phyloP scores from a whole-genome alignment of 2,888 invertebrate species.

The Keiferia lycopersicella region DNA sequence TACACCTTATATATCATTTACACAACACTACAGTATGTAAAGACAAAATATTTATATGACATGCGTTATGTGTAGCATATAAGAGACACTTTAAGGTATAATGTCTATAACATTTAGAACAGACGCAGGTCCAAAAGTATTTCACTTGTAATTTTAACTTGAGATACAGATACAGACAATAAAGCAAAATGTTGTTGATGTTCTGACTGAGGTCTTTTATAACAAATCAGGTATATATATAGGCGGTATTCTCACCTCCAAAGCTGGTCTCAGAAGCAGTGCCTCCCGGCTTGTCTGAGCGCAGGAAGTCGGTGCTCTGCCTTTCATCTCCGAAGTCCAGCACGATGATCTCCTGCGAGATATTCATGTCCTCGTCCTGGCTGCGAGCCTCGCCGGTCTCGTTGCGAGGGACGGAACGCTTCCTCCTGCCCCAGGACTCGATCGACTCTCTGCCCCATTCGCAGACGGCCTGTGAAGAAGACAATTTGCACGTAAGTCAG shows the following conservation, averaged over 20 bases:
- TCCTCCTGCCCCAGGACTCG: conserved; percentile 95
- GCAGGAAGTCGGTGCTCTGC: conserved; percentile 89
- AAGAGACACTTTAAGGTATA: too few species aligned
- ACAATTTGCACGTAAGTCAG: background rate
- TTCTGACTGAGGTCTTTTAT: too few species aligned
- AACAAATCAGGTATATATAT: too few species aligned
- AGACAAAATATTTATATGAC: too few species aligned
- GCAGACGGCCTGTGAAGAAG: conserved; percentile 87
- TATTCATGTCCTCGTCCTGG: conserved; percentile 92
- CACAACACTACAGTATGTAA: too few species aligned
- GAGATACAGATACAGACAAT: too few species aligned
- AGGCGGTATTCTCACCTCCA: conserved; percentile 80
- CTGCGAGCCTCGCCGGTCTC: conserved; percentile 84
- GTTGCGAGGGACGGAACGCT: conserved; percentile 84
- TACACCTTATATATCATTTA: too few species aligned
- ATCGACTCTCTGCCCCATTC: conserved; percentile 95
- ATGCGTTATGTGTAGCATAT: too few species aligned
- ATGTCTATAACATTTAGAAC: too few species aligned
- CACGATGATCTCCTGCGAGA: conserved; percentile 96
- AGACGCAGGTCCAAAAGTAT: too few species aligned
- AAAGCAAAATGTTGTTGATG: too few species aligned
- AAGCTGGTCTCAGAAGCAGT: conserved; percentile 84
- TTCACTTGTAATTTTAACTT: too few species aligned
- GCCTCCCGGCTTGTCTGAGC: conserved; percentile 86
- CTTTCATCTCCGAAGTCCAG: conserved; percentile 95